Base-by-base conservation (phyloP, 92 coral and sea anemone species). In the Actinernus sp. region DNA sequence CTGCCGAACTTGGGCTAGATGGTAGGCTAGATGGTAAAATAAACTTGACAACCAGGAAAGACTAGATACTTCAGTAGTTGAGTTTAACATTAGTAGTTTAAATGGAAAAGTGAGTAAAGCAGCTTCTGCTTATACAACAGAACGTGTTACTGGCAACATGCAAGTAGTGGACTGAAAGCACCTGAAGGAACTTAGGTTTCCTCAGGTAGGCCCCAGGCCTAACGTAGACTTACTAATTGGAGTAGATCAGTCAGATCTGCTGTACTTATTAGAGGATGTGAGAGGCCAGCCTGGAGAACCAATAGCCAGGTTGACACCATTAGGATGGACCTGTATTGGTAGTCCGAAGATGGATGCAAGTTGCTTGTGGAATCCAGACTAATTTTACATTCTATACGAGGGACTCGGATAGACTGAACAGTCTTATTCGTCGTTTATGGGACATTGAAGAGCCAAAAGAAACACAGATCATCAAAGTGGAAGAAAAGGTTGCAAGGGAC, bases 141-240 rank as follows among this genome's bases (percentile, higher is more conserved):
- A 75, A 39, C 40, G 70, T 57, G 75, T 86, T 16, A 86, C 88
- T 5, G 88, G 74, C 12, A 71, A 58, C 49, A 88, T 82, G 89
- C 49, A 76, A 27, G 86, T 82, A 1, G 36, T 79, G 21, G 83
- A 82, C 16, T 82, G 83, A 86, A 76, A 61, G 27, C 31, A 43
- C 26, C 74, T 49, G n/a, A n/a, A n/a, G n/a, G n/a, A n/a, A n/a
- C n/a, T n/a, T n/a, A n/a, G n/a, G n/a, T n/a, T n/a, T n/a, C 84
- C 88, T 27, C 23, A 22, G 21, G 45, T 55, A 7, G 87, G 76
- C 19, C 68, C 61, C 29, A 48, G 65, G 4, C 72, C 84, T 19
- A 46, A 67, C 16, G 76, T 69, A 11, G 75, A 86, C 43, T 22
- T 86, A 20, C 75, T 86, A 2, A 64, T 86, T 31, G 88, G 84